Evolutionary conservation across 1,140 invertebrate genomes (phyloP), one percentile per base, ranked within the genome.

Genomic region (Coptotermes formosanus): DNA sequence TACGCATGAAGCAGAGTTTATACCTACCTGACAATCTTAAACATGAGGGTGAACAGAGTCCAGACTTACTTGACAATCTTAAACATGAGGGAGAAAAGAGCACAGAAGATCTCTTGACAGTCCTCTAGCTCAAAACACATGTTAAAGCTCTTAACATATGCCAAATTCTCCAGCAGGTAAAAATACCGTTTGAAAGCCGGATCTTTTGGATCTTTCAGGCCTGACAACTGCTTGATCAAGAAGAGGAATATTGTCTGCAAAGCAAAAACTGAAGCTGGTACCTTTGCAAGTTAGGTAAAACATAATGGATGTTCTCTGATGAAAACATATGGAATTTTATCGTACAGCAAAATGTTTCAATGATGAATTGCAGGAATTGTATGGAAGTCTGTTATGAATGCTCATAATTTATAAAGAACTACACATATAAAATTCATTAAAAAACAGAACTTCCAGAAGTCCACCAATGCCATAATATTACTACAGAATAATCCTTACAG

Each of bases 61-160:
- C 4, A 55, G 1, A 93, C 94, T 95, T 91, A 98, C 97, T 98
- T 99, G 88, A 99, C 96, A 91, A 98, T 98, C 91, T 95, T 96
- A 90, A 99, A 99, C 94, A 99, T 98, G n/a, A 99, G 93, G 83
- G 95, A 95, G 91, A 99, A 99, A 1, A 99, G 92, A 75, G 95
- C 95, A 89, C 97, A 98, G 90, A 99, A 98, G 89, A 99, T 99
- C 91, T 98, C 97, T 91, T 99, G 97, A 89, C 96, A 98, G 91
- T 99, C 98, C 91, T 99, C 98, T 69, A 99, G 91, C 90, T 99
- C 98, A 90, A 99, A 98, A 91, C 98, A 99, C 95, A 99, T 99
- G 91, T 99, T 99, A 91, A 99, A 99, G 0, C 98, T 98, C 90
- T 99, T 99, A 38, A 99, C 98, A 91, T 98, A 99, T 19, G 98